These are phyloP conservation scores for Abscondita cerata DNA, from an alignment of 2,888 invertebrate species.

Conservation along the genomic window DNA sequence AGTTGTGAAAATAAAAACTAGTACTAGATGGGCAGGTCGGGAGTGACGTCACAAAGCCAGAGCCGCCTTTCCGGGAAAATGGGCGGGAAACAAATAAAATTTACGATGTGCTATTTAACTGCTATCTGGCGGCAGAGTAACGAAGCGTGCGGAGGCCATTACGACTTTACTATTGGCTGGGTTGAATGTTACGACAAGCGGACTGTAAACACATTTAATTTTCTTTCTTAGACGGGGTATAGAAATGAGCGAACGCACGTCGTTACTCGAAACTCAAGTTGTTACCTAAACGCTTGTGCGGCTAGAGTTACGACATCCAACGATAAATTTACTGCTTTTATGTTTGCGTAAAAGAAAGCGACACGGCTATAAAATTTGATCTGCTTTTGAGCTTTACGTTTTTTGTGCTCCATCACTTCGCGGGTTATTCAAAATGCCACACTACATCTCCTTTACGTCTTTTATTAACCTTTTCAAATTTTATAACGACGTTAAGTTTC, in stretches of 20 bases:
- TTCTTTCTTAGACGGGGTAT: background rate
- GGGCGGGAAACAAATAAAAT: constrained; percentile 66
- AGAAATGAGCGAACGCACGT: constrained; percentile 42
- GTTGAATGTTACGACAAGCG: constrained; percentile 43
- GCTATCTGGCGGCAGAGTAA: constrained; percentile 65
- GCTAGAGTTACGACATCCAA: constrained; percentile 53
- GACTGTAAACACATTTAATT: constrained; percentile 33
- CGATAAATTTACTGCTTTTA: constrained; percentile 39
- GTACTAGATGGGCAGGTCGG: constrained; percentile 46
- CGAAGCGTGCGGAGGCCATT: constrained; percentile 66
- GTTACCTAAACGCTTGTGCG: constrained; percentile 50
- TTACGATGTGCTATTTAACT: constrained; percentile 62
- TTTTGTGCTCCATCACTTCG: constrained; percentile 48
- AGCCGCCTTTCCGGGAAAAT: constrained; percentile 64
- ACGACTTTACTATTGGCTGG: constrained; percentile 66
- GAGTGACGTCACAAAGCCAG: constrained; percentile 60
- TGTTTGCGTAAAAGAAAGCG: constrained; percentile 38
- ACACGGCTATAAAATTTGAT: constrained; percentile 37
- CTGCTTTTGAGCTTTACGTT: constrained; percentile 36
- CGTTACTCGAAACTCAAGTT: constrained; percentile 58
- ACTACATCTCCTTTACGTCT: constrained; percentile 23
- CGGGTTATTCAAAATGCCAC: constrained; percentile 58
- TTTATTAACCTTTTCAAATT: constrained; percentile 19
- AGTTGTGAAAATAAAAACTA: constrained; percentile 30
- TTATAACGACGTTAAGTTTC: background rate